phyloP scores from a whole-genome alignment of 1,140 invertebrate genomes.

The Pogonomyrmex barbatus region DNA sequence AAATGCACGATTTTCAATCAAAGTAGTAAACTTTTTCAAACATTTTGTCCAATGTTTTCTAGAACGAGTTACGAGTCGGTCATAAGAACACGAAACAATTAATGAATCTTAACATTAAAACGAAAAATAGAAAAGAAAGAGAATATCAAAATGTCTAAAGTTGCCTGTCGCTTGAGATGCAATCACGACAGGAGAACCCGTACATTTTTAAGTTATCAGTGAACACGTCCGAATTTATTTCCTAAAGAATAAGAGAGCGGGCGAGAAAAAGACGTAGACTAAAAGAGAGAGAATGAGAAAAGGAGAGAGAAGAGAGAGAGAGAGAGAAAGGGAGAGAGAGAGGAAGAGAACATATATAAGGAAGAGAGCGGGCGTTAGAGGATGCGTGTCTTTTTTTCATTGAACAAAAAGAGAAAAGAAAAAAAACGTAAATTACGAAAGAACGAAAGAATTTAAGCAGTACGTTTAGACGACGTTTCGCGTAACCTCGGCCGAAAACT shows the following conservation, averaged over 20 bases:
- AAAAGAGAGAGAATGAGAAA: constrained; percentile 7
- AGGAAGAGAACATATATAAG: constrained; percentile 22
- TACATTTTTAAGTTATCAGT: constrained; percentile 53
- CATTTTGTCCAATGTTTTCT: background rate
- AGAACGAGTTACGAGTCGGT: constrained; percentile 55
- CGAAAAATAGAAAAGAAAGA: background rate
- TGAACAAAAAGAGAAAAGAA: constrained; percentile 35
- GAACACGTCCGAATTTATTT: constrained; percentile 67
- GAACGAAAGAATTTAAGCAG: constrained; percentile 76
- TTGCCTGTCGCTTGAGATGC: background rate
- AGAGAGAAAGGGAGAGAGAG: constrained; percentile 33
- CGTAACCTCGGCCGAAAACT: constrained; percentile 73
- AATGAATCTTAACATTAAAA: constrained; percentile 40
- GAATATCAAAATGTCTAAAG: background rate
- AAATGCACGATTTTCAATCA: background rate
- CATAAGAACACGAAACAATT: constrained; percentile 56
- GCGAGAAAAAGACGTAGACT: constrained; percentile 10
- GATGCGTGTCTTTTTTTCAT: constrained; percentile 48
- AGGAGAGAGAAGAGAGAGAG: constrained; percentile 51
- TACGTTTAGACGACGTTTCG: constrained; percentile 77
- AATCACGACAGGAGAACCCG: background rate
- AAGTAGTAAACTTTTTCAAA: background rate
- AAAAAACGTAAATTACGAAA: constrained; percentile 56
- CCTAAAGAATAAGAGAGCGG: background rate
- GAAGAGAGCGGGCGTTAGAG: constrained; percentile 34